Base-by-base conservation (phyloP, 2,797 vertebrate species). In the Coregonus ussuriensis region DNA sequence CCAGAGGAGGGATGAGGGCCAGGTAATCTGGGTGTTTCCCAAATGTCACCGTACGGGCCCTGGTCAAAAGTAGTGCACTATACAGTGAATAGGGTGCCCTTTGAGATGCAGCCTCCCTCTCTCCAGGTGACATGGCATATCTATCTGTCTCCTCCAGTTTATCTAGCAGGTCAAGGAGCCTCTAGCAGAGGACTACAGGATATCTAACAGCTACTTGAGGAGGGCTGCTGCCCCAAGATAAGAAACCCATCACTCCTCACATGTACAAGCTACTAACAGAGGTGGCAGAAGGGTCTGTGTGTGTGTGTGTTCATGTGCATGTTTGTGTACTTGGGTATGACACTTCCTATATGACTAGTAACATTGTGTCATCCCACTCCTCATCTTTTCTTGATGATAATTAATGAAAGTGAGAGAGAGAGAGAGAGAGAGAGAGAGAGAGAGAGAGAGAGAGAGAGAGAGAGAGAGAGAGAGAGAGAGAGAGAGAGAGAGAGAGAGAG, bases 101-200 rank as follows among this genome's bases (percentile, higher is more conserved):
- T 59, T 59, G 21, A 29, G 86, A 84, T 91, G 88, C 91, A 90
- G 84, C 76, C 86, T 87, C 89, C 80, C 73, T 76, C 81, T 86
- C 83, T 84, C 81, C 86, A 89, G 88, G 84, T 65, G 88, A 95
- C 92, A 94, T 87, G 80, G 88, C 92, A 91, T 90, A 92, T 93
- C 93, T 93, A 91, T 81, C 81, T 82, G 89, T 91, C 89, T 93
- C 84, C 91, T 88, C 83, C 81, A 88, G 90, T 95, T 95, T 94
- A 95, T 93, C 93, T 91, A 87, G 81, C 74, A 79, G 94, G 94
- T 95, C 93, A 96, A 96, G 93, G 93, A 96, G 95, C 91, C 93
- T 89, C 86, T 21, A 59, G 56, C 56, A n/a, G 56, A 59, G 88
- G 63, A 91, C 91, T 89, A 89, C 84, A 87, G 90, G 89, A 93